A percentile compares a stretch with the other conserved stretches of the same genome.
phyloP scores from a whole-genome alignment of 2,797 vertebrate species.

The Anguilla megastoma region DNA sequence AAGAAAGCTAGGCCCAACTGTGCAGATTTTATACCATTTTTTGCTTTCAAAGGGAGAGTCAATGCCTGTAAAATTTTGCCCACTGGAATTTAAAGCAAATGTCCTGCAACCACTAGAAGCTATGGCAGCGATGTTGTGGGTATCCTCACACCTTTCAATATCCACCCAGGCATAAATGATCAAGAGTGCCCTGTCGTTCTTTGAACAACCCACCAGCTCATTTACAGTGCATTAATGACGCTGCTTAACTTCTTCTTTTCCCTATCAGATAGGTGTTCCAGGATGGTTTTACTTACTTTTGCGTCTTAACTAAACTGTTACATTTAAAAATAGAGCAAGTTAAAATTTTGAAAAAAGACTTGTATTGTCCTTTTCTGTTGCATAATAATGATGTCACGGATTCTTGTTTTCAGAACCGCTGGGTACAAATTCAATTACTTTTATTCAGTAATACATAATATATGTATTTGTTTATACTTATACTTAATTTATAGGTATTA shows the following conservation, averaged over 20 bases:
- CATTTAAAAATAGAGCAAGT: constrained; percentile 45
- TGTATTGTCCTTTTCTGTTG: constrained; percentile 38
- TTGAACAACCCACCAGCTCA: constrained; percentile 48
- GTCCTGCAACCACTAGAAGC: not conserved
- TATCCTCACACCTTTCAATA: not conserved
- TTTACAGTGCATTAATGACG: constrained; percentile 71
- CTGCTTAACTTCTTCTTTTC: constrained; percentile 60
- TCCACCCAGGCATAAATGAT: not conserved
- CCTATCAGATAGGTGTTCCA: constrained; percentile 59
- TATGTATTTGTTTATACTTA: no score
- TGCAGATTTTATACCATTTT: not conserved
- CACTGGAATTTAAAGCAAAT: not conserved
- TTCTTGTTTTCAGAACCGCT: not conserved
- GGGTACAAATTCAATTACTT: not conserved
- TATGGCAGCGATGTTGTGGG: not conserved
- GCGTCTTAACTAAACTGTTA: constrained; percentile 65
- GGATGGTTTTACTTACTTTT: constrained; percentile 65
- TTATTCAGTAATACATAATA: not conserved
- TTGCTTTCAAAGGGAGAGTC: not conserved
- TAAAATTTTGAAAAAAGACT: constrained; percentile 46
- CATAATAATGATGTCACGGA: constrained; percentile 31
- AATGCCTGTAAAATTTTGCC: not conserved
- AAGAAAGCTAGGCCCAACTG: not conserved
- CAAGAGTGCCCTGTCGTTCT: not conserved
- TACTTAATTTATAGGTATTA: not conserved